Evolutionary conservation across 2,888 invertebrate genomes (phyloP).

Genomic region (Serrognathus titanus): DNA sequence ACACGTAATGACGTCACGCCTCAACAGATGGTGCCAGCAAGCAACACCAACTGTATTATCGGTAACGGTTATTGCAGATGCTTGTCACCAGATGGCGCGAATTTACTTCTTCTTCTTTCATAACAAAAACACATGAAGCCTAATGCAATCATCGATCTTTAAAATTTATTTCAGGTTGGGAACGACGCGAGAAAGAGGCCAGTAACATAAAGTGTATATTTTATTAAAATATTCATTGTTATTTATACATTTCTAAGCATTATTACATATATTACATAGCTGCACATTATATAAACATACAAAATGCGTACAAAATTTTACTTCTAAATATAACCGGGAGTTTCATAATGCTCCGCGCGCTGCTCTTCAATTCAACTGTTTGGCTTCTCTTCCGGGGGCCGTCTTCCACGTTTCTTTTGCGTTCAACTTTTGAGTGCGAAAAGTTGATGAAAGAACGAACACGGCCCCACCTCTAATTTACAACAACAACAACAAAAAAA

Average conservation of each 20-base stretch:
- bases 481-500: background rate
- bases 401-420: slow-evolving; percentile 6
- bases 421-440: slow-evolving; percentile 12
- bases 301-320: background rate
- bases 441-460: slow-evolving; percentile 17
- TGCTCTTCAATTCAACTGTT: background rate
- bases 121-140: no score
- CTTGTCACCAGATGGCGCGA: no score
- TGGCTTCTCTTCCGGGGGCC: background rate
- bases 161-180: no score
- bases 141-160: no score
- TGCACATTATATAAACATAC: slow-evolving; percentile 15
- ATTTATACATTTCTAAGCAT: slow-evolving; percentile 26
- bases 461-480: background rate
- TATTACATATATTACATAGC: slow-evolving; percentile 23
- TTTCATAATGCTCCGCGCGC: background rate
- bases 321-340: background rate
- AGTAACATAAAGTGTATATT: slow-evolving; percentile 13
- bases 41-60: no score
- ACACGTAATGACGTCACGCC: no score
- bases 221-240: slow-evolving; percentile 23
- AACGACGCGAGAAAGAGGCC: no score
- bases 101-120: no score
- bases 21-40: no score
- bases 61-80: no score